Conservation (phyloP, 2,797 vertebrate species). For the Eulemur rubriventer region DNA sequence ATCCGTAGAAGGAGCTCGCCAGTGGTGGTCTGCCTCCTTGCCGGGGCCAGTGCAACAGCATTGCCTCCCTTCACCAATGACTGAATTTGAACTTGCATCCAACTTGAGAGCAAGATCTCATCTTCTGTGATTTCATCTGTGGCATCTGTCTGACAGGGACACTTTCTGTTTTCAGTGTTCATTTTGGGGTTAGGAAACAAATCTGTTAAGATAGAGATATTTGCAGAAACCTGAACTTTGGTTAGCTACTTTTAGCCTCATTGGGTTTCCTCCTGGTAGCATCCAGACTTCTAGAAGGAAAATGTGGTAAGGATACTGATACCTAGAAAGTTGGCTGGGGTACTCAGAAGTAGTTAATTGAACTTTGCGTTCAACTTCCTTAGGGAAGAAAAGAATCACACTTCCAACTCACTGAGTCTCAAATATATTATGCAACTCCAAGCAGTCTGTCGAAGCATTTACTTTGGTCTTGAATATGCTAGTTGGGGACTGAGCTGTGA, state of each 20-base stretch:
- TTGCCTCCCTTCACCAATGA: no score
- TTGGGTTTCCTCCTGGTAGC: neutral
- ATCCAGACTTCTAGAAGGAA: neutral
- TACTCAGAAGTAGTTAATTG: neutral
- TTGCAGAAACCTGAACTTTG: neutral
- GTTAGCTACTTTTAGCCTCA: neutral
- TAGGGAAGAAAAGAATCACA: neutral
- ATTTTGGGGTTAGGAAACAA: neutral
- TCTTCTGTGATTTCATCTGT: neutral
- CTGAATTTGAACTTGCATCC: neutral
- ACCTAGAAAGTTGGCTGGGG: neutral
- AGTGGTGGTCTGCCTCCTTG: neutral
- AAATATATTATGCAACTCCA: neutral
- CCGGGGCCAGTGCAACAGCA: neutral
- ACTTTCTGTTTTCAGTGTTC: neutral
- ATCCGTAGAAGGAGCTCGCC: neutral
- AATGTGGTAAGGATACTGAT: neutral
- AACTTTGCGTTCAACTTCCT: neutral
- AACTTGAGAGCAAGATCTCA: neutral
- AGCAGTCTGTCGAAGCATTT: neutral
- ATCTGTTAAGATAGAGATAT: neutral
- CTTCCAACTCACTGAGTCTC: neutral
- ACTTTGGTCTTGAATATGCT: neutral
- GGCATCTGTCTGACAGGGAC: neutral
- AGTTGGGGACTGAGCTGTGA: constrained; percentile 2